Conservation (phyloP, 2,797 vertebrate genomes). For the Vireo griseus region DNA sequence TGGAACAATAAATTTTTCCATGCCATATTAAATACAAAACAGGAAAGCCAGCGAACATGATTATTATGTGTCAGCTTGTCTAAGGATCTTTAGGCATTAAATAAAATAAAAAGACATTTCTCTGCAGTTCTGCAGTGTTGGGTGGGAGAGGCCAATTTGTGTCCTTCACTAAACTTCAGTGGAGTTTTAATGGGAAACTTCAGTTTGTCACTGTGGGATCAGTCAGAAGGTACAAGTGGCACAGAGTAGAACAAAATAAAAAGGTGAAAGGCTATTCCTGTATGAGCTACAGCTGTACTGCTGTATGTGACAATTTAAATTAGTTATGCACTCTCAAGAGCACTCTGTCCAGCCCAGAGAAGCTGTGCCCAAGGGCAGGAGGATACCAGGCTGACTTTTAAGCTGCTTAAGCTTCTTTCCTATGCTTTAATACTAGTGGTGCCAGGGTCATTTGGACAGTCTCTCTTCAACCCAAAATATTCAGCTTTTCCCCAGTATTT, state of each 20-base stretch:
- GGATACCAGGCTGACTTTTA: neutral
- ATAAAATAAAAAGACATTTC: neutral
- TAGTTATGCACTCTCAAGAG: neutral
- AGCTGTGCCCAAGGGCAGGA: neutral
- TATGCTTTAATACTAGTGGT: neutral
- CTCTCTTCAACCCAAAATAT: neutral
- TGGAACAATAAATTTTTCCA: neutral
- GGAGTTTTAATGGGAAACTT: neutral
- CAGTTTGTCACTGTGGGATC: neutral
- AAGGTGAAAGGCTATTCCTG: neutral
- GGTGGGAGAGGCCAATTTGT: neutral
- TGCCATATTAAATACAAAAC: neutral
- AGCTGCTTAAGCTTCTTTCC: neutral
- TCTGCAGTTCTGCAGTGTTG: rapidly evolving
- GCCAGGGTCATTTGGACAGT: neutral
- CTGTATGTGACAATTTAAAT: neutral
- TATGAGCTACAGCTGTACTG: neutral
- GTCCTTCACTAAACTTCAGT: neutral
- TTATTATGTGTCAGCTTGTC: neutral
- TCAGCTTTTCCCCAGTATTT: neutral
- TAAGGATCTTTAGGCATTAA: neutral
- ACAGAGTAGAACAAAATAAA: neutral
- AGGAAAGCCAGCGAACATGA: neutral
- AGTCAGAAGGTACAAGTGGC: neutral
- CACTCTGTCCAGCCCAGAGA: neutral